These are phyloP conservation scores for Fistularia commersonii DNA, from an alignment of 2,797 vertebrate species.

Conservation along the genomic window DNA sequence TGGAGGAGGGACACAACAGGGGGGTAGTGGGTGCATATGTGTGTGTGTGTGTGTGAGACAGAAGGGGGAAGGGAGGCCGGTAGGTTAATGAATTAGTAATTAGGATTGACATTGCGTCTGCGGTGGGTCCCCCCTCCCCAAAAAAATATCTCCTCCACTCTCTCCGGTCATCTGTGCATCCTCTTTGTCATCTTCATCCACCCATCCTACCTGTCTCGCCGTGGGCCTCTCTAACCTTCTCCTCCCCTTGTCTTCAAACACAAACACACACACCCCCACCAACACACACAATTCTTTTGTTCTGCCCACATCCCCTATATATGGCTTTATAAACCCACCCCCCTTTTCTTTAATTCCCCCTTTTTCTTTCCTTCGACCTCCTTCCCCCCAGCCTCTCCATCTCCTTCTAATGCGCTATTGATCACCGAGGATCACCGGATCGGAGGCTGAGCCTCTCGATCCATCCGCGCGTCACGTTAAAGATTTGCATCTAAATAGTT, in stretches of 20 bases:
- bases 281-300: conserved; percentile 45
- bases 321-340: conserved; percentile 11
- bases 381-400: conserved; percentile 11
- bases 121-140: conserved; percentile 46
- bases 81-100: conserved; percentile 81
- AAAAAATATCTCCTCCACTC: conserved; percentile 32
- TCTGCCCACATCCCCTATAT: conserved; percentile 32
- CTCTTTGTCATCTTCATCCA: conserved; percentile 49
- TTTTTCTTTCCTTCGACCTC: conserved; percentile 15
- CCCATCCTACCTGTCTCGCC: conserved; percentile 38
- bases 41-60: conserved; percentile 20
- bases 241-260: conserved; percentile 54
- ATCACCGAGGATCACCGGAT: conserved; percentile 36
- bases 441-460: conserved; percentile 24
- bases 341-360: conserved; percentile 2
- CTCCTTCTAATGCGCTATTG: conserved; percentile 48
- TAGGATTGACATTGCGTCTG: conserved; percentile 72
- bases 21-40: conserved; percentile 15
- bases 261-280: conserved; percentile 6
- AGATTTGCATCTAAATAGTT: too few species aligned
- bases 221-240: conserved; percentile 50
- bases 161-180: conserved; percentile 41
- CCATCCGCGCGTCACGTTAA: conserved; percentile 19
- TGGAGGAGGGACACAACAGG: conserved; percentile 32
- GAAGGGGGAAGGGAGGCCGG: conserved; percentile 49